Evolutionary conservation across 2,888 invertebrate genomes (phyloP).

Genomic region (Drosophila paramelanica): DNA sequence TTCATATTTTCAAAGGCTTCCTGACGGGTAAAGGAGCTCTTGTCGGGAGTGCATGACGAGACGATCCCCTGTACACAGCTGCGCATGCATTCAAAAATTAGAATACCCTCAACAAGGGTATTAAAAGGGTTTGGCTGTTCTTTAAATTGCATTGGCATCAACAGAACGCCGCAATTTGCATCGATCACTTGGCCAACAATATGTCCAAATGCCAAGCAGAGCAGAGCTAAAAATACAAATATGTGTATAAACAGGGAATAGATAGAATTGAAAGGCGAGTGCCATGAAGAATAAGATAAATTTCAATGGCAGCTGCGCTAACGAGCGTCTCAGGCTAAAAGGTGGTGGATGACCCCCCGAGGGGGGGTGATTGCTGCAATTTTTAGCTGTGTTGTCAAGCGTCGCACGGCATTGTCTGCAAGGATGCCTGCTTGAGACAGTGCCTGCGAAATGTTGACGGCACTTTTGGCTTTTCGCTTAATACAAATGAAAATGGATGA

Average conservation of each 20-base stretch:
- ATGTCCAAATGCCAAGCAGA: conserved; percentile 58
- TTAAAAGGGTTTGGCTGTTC: conserved; percentile 1
- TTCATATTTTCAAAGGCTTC: no score
- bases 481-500: conserved; percentile 81
- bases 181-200: conserved; percentile 76
- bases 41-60: no score
- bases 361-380: conserved; percentile 34
- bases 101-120: not conserved
- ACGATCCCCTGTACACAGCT: no score
- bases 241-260: conserved; percentile 22
- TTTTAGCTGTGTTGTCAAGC: conserved; percentile 42
- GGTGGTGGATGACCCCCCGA: conserved; percentile 15
- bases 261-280: conserved; percentile 47
- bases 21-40: no score
- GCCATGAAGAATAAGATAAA: conserved; percentile 73
- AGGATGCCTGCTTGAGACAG: no score
- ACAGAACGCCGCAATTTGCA: conserved; percentile 75
- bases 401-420: conserved; percentile 2
- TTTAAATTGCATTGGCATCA: conserved; percentile 63
- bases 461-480: conserved; percentile 71
- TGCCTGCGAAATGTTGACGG: conserved; percentile 42
- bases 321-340: conserved; percentile 63
- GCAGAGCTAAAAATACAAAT: conserved; percentile 27
- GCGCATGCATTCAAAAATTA: not conserved
- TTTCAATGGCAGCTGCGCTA: conserved; percentile 73